phyloP scores from a whole-genome alignment of 2,888 invertebrate genomes.

The Cryptosula pallasiana region DNA sequence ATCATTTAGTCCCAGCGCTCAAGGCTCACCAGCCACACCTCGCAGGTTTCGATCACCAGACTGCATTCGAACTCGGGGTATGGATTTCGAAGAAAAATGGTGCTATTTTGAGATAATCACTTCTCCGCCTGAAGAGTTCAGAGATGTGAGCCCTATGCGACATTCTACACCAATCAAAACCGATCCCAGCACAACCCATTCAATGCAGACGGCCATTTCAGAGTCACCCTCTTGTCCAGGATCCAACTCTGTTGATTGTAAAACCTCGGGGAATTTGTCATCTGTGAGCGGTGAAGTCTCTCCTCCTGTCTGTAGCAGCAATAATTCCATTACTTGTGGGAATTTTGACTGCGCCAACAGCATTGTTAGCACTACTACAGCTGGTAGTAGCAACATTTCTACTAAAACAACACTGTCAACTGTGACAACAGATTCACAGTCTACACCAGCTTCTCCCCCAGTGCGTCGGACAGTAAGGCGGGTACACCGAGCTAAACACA shows the following conservation, averaged over 20 bases:
- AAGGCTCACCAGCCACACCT: conserved; percentile 14
- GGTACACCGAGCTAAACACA: not conserved
- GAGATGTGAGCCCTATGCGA: not conserved
- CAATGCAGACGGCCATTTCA: not conserved
- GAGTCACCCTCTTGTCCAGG: not conserved
- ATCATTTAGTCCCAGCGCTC: not conserved
- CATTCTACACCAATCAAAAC: not conserved
- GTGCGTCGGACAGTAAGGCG: not conserved
- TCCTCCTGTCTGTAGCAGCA: no score
- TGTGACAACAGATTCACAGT: not conserved
- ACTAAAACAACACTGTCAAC: not conserved
- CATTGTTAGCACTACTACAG: no score
- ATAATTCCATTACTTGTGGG: no score
- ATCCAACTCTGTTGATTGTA: not conserved
- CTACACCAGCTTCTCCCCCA: not conserved
- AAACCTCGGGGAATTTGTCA: no score
- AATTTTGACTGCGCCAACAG: no score
- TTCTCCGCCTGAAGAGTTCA: conserved; percentile 13
- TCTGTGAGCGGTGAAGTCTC: not conserved
- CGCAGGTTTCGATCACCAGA: conserved; percentile 5
- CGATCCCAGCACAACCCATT: not conserved
- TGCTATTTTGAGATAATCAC: conserved; percentile 19
- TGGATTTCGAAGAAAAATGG: conserved; percentile 20
- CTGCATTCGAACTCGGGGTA: conserved; percentile 11
- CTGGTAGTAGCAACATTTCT: not conserved